Evolutionary conservation across 2,797 vertebrate genomes (phyloP).

Genomic region (Poeciliopsis presidionis): DNA sequence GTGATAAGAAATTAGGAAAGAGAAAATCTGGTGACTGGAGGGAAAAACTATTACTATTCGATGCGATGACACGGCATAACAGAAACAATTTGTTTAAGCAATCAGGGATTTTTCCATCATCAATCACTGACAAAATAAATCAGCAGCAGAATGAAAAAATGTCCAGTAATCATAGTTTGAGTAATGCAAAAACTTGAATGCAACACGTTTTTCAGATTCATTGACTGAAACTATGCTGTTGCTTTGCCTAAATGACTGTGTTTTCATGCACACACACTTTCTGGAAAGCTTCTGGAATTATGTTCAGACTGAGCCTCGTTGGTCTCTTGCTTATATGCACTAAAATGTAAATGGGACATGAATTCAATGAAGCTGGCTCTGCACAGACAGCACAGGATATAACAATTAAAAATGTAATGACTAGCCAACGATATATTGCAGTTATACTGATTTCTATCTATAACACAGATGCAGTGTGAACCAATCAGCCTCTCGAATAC

Average conservation of each 20-base stretch:
- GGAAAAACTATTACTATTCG: neutral
- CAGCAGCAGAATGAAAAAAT: neutral
- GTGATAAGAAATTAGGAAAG: neutral
- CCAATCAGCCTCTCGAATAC: neutral
- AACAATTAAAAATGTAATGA: constrained; percentile 1
- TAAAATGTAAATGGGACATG: neutral
- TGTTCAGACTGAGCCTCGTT: neutral
- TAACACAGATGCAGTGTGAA: neutral
- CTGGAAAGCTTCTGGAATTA: neutral
- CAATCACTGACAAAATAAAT: constrained; percentile 1
- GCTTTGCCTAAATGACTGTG: neutral
- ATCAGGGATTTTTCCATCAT: neutral
- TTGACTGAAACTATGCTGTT: neutral
- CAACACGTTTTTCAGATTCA: neutral
- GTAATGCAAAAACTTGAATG: neutral
- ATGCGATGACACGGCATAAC: neutral
- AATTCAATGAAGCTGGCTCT: neutral
- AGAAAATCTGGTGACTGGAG: neutral
- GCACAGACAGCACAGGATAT: neutral
- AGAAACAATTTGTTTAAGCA: neutral
- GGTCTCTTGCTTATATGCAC: neutral
- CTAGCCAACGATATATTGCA: neutral
- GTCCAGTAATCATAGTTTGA: neutral
- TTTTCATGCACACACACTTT: neutral
- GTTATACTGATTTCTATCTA: neutral